These are phyloP conservation scores for Phenganax marumi DNA, from an alignment of 92 coral and sea anemone species.

Conservation along the genomic window DNA sequence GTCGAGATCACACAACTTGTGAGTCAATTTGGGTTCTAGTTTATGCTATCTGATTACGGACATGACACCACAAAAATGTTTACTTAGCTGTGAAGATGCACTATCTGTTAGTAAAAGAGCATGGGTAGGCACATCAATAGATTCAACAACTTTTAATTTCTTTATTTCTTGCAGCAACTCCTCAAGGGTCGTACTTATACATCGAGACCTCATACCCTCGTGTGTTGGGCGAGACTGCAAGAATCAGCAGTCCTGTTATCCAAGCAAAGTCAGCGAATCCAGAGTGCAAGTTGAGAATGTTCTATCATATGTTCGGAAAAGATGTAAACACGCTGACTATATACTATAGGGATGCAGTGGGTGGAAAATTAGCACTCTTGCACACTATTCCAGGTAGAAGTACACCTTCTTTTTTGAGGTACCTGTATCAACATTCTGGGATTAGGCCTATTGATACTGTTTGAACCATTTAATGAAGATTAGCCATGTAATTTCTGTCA, in stretches of 20 bases:
- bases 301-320: slow-evolving; percentile 94
- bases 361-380: slow-evolving; percentile 63
- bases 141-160: no score
- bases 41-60: no score
- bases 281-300: slow-evolving; percentile 77
- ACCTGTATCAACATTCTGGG: no score
- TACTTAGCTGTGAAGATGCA: no score
- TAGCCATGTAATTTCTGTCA: no score
- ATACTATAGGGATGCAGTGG: slow-evolving; percentile 64
- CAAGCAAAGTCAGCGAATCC: slow-evolving; percentile 60
- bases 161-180: slow-evolving; percentile 60
- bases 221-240: slow-evolving; percentile 78
- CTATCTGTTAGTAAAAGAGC: no score
- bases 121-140: no score
- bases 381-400: slow-evolving; percentile 72
- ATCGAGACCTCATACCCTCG: slow-evolving; percentile 92
- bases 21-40: background rate
- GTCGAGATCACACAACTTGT: slow-evolving; percentile 95
- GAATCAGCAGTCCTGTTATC: slow-evolving; percentile 84
- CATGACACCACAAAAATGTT: no score
- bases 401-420: background rate
- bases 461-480: no score
- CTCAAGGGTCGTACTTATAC: slow-evolving; percentile 77
- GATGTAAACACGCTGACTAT: slow-evolving; percentile 78
- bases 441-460: no score